Evolutionary conservation across 2,113 vertebrate genomes (phyloP).

Genomic region (Anser brachyrhynchus): DNA sequence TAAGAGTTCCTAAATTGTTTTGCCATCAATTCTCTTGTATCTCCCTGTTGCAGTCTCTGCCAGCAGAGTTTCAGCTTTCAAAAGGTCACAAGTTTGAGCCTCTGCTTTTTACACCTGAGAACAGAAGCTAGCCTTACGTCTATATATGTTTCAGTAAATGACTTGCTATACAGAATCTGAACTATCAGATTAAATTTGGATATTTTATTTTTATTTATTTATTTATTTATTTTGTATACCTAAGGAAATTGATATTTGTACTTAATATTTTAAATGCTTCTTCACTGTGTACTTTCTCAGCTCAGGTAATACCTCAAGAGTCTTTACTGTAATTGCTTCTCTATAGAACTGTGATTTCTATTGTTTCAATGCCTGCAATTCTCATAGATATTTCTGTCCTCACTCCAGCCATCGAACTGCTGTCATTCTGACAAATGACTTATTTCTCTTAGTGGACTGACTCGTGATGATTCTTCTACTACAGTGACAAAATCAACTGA

Average conservation of each 20-base stretch:
- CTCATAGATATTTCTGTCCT: constrained; percentile 16
- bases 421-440: constrained; percentile 25
- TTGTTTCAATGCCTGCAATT: not conserved
- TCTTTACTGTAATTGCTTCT: constrained; percentile 5
- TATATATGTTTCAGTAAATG: not conserved
- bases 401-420: accelerated
- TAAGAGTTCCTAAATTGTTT: not conserved
- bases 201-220: too few relatives aligned
- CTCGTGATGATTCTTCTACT: constrained; percentile 5
- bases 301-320: not conserved
- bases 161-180: not conserved
- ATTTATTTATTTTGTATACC: not conserved
- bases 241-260: constrained; percentile 22
- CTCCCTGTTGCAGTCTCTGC: not conserved
- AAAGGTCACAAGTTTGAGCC: not conserved
- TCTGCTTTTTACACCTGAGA: not conserved
- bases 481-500: not conserved
- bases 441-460: constrained; percentile 5
- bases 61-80: not conserved
- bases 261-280: constrained; percentile 29
- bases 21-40: not conserved
- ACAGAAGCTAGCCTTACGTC: not conserved
- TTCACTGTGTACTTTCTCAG: constrained; percentile 20
- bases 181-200: not conserved
- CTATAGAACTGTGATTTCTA: not conserved